Conservation (phyloP, 2,888 invertebrate genomes). For the Timandra comae region DNA sequence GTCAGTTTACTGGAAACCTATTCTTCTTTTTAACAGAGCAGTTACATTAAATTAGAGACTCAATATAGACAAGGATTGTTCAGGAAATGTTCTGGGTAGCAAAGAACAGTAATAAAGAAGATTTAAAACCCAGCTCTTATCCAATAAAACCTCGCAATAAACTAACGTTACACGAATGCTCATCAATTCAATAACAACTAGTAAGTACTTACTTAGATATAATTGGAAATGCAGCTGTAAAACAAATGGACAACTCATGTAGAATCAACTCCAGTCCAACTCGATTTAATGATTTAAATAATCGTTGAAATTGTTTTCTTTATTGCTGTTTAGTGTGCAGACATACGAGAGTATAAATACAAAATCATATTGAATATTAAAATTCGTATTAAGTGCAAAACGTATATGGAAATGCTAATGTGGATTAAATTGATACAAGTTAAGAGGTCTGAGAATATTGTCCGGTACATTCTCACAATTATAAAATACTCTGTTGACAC, state of each 20-base stretch:
- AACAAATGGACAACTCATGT: constrained; percentile 9
- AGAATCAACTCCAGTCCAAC: not conserved
- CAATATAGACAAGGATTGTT: too few species aligned
- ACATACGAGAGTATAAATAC: too few species aligned
- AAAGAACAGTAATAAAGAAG: too few species aligned
- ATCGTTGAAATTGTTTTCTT: constrained; percentile 9
- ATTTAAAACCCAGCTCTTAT: too few species aligned
- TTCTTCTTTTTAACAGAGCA: too few species aligned
- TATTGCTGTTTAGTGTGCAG: constrained; percentile 15
- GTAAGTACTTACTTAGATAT: constrained; percentile 2
- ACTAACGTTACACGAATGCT: not conserved
- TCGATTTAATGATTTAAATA: constrained; percentile 16
- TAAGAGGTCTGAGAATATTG: constrained; percentile 43
- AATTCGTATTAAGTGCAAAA: constrained; percentile 17
- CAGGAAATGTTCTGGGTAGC: too few species aligned
- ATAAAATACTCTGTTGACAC: constrained; percentile 64
- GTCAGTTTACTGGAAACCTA: not conserved
- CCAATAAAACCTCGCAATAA: too few species aligned
- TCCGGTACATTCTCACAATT: constrained; percentile 60
- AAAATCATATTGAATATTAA: constrained; percentile 11
- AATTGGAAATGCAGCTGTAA: constrained; percentile 9
- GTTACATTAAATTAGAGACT: too few species aligned
- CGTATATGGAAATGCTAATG: constrained; percentile 32
- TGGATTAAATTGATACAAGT: constrained; percentile 46
- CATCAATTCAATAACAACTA: constrained; percentile 1